phyloP scores from a whole-genome alignment of 1,140 invertebrate species.

The Drosophila busckii region DNA sequence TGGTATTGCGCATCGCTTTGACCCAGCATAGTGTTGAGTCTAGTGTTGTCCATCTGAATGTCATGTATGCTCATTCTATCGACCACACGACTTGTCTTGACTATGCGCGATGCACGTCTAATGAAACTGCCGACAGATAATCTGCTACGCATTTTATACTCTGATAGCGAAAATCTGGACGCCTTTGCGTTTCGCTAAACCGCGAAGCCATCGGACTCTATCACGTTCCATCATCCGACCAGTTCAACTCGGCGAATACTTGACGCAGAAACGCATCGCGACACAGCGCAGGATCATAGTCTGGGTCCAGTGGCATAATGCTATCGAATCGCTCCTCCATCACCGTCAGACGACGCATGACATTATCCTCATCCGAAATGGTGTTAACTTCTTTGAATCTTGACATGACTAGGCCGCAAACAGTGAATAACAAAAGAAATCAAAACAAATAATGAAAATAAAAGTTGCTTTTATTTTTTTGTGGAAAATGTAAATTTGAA shows the following conservation, averaged over 20 bases:
- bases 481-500: no score
- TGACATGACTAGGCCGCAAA: no score
- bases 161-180: no score
- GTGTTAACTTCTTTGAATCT: no score
- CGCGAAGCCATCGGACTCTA: no score
- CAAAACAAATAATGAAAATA: not conserved
- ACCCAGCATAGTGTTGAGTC: not conserved
- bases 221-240: no score
- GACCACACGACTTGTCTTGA: no score
- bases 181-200: no score
- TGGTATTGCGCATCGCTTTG: not conserved
- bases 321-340: conserved; percentile 2
- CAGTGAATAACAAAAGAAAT: not conserved
- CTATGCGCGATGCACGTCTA: no score
- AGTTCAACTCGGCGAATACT: conserved; percentile 4
- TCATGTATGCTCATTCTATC: not conserved
- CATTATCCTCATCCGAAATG: not conserved
- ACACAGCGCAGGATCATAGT: conserved; percentile 3
- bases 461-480: no score
- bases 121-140: no score
- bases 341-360: not conserved
- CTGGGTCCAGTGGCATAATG: conserved; percentile 14
- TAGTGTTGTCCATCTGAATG: not conserved
- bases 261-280: conserved; percentile 23
- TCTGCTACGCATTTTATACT: no score